phyloP scores from a whole-genome alignment of 2,113 vertebrate genomes.

The Dicrurus megarhynchus region DNA sequence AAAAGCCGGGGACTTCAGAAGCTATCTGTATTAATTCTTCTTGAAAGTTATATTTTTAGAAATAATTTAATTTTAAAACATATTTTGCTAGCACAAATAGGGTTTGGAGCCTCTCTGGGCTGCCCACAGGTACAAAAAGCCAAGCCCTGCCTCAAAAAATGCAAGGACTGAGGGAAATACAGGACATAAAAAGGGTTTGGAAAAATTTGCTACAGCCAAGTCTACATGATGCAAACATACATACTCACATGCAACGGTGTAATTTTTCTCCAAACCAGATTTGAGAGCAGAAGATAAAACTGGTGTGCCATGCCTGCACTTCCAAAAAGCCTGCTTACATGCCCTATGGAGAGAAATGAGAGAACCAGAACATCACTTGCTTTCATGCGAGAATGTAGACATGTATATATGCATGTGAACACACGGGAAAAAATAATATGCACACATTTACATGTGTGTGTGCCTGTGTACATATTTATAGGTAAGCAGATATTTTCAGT shows the following conservation, averaged over 20 bases:
- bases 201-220: background rate
- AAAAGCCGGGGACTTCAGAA: background rate
- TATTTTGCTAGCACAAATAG: background rate
- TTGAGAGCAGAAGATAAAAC: background rate
- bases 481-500: background rate
- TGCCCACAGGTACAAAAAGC: background rate
- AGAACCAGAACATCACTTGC: background rate
- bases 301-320: background rate
- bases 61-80: background rate
- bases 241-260: background rate
- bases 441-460: background rate
- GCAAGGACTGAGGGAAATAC: background rate
- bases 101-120: background rate
- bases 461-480: background rate
- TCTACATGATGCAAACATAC: background rate
- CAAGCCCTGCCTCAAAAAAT: background rate
- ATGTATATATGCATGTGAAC: background rate
- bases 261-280: background rate
- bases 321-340: background rate
- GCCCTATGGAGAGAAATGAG: background rate
- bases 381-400: fast-evolving
- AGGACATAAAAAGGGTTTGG: background rate
- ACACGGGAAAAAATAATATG: background rate
- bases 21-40: background rate
- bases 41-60: background rate